Evolutionary conservation across 2,113 vertebrate genomes (phyloP), one percentile per base, ranked within the genome.

Genomic region (Microtus montanus): DNA sequence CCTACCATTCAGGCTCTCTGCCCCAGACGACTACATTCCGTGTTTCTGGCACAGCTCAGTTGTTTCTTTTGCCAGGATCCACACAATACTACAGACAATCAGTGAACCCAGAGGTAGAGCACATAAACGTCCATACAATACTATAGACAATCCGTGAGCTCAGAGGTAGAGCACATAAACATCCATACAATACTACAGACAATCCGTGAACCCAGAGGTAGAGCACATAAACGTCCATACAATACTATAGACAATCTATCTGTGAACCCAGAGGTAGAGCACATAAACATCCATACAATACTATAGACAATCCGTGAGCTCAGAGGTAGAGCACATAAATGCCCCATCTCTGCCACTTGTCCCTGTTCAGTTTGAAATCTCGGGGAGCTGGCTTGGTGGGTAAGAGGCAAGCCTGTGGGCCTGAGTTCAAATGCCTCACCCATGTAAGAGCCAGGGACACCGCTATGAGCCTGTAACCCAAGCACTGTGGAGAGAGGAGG

Each of bases 21-120:
- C 38, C 58, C 30, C 28, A 80, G 11, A 75, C n/a, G 28, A 71
- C 66, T 64, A 82, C 77, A 91, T 82, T 64, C 54, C 80, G 61
- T 88, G 83, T 91, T 88, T 94, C 90, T 82, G 33, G 66, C 73
- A 13, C 24, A 82, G 54, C 41, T 89, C 52, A 86, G 73, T 63
- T 19, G 12, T 85, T 38, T 75, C 79, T 96, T 96, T 74, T 68
- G 33, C 26, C 70, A 93, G 38, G 44, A 91, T 77, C 70, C 66
- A 68, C 8, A 38, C 92, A 83, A 78, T 5, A 78, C 17, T 20
- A 84, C 5, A 52, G 49, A 52, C 49, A 52, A 52, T 52, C 49
- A 2, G 41, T 38, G 54, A 83, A 63, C 77, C 44, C 41, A 26
- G 63, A 79, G 52, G 14, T 54, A 54, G 52, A 54, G 14, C 52